These are phyloP conservation scores for Sisyra terminalis DNA, from an alignment of 2,888 invertebrate species.

Conservation along the genomic window DNA sequence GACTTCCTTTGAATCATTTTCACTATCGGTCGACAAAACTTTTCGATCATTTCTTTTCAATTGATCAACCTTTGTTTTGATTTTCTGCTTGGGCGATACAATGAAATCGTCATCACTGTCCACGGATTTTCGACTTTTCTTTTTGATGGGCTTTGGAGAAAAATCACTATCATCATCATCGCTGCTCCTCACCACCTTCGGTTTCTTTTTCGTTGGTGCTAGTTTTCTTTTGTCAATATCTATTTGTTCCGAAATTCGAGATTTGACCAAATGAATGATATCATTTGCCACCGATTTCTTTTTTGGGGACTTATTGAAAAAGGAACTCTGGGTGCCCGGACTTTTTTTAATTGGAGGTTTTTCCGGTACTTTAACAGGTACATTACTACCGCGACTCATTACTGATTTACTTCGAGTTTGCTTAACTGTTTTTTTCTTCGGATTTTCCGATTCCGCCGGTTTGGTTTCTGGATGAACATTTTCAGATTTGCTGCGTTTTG, in stretches of 20 bases:
- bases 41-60: slow-evolving; percentile 29
- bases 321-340: slow-evolving; percentile 3
- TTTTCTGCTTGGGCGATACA: slow-evolving; percentile 15
- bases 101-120: slow-evolving; percentile 19
- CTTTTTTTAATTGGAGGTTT: slow-evolving; percentile 4
- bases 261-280: slow-evolving; percentile 34
- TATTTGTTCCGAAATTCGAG: slow-evolving; percentile 31
- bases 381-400: neutral
- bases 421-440: slow-evolving; percentile 17
- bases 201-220: slow-evolving; percentile 17
- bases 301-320: slow-evolving; percentile 15
- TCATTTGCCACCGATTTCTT: slow-evolving; percentile 23
- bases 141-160: slow-evolving; percentile 23
- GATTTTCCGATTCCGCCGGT: no score
- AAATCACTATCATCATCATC: slow-evolving; percentile 34
- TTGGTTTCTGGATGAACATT: slow-evolving; percentile 4
- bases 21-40: slow-evolving; percentile 45
- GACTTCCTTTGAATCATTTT: slow-evolving; percentile 18
- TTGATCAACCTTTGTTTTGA: slow-evolving; percentile 10
- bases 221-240: slow-evolving; percentile 22
- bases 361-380: slow-evolving; percentile 6
- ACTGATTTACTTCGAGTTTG: slow-evolving; percentile 14
- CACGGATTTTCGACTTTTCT: slow-evolving; percentile 18
- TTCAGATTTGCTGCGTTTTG: neutral
- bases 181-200: slow-evolving; percentile 19